These are phyloP conservation scores for Sorex araneus DNA, from an alignment of 2,113 vertebrate species.

Conservation along the genomic window DNA sequence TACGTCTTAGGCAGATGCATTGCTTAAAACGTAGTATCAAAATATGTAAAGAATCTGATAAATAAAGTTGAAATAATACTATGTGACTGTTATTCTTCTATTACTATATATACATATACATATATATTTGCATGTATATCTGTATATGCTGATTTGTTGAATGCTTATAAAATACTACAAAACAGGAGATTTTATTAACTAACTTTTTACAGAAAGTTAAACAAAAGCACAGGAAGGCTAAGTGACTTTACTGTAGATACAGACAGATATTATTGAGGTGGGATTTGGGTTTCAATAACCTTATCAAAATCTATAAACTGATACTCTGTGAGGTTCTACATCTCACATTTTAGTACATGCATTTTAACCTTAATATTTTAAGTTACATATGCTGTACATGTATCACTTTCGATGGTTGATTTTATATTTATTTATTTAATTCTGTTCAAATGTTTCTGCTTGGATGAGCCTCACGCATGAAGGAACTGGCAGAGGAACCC, in stretches of 20 bases:
- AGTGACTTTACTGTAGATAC: neutral
- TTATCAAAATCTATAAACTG: neutral
- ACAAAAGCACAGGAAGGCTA: neutral
- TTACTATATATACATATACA: neutral
- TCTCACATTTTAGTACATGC: neutral
- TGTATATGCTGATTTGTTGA: neutral
- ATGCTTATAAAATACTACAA: neutral
- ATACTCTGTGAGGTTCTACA: neutral
- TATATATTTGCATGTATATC: too few species aligned
- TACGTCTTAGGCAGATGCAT: neutral
- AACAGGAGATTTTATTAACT: neutral
- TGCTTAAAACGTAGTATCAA: neutral
- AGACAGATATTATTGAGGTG: neutral
- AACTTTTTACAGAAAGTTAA: neutral
- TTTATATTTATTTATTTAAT: conserved; percentile 3
- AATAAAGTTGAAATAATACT: neutral
- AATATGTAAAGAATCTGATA: neutral
- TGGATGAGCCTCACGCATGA: too few species aligned
- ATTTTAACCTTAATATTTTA: neutral
- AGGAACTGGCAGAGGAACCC: too few species aligned
- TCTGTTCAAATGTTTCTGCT: conserved; percentile 12
- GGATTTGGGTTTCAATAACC: neutral
- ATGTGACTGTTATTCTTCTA: neutral
- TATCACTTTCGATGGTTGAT: neutral
- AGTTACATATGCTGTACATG: neutral